phyloP scores from a whole-genome alignment of 2,113 vertebrate genomes.

The Bujurquina vittata region DNA sequence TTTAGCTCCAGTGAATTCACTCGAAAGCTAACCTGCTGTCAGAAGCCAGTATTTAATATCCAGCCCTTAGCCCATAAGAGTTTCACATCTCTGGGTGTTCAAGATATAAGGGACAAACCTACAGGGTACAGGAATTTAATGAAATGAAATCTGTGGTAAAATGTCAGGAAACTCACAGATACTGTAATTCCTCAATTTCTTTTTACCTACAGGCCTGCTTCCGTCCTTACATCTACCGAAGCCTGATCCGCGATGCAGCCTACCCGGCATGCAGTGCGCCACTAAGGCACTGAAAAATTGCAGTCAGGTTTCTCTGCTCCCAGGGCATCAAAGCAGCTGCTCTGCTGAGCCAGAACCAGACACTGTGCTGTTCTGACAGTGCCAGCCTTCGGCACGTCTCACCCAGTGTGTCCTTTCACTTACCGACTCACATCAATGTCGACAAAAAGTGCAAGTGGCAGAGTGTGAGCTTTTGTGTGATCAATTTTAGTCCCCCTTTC shows the following conservation, averaged over 20 bases:
- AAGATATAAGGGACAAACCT: background rate
- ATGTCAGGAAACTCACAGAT: slow-evolving; percentile 25
- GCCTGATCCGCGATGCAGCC: slow-evolving; percentile 30
- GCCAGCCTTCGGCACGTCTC: slow-evolving; percentile 39
- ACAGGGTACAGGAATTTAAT: background rate
- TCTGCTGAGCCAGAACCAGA: slow-evolving; percentile 68
- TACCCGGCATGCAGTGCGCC: slow-evolving; percentile 62
- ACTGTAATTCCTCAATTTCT: slow-evolving; percentile 36
- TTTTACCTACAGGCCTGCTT: slow-evolving; percentile 59
- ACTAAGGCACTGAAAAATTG: slow-evolving; percentile 54
- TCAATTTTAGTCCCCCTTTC: background rate
- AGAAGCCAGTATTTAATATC: slow-evolving; percentile 20
- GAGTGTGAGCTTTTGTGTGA: slow-evolving; percentile 30
- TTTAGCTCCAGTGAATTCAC: slow-evolving; percentile 18
- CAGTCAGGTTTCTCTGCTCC: slow-evolving; percentile 41
- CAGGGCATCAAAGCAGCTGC: slow-evolving; percentile 62
- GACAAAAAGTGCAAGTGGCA: slow-evolving; percentile 34
- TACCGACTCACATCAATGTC: slow-evolving; percentile 20
- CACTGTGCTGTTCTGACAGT: slow-evolving; percentile 78
- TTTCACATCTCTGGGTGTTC: slow-evolving; percentile 9
- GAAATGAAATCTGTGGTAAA: slow-evolving; percentile 5
- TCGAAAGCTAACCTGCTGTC: background rate
- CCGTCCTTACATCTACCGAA: slow-evolving; percentile 55
- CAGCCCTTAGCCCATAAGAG: background rate
- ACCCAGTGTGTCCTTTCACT: slow-evolving; percentile 41